phyloP scores from a whole-genome alignment of 2,113 vertebrate species.

The human (Homo sapiens) region DNA sequence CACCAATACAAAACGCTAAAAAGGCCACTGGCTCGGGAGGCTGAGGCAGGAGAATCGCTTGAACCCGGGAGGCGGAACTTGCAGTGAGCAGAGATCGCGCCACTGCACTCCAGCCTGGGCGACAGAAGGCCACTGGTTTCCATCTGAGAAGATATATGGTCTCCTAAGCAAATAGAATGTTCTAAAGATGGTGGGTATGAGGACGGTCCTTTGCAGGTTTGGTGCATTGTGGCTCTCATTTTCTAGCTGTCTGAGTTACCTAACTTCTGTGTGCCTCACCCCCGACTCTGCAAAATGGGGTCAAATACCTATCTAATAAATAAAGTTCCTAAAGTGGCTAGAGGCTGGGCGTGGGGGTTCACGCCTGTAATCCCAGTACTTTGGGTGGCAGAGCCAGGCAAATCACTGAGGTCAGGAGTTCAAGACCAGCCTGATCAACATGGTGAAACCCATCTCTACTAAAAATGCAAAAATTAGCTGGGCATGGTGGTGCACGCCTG shows the following conservation, averaged over 20 bases:
- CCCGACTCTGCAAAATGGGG: not conserved
- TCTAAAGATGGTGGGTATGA: not conserved
- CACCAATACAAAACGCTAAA: not conserved
- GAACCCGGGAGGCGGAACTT: too few species aligned
- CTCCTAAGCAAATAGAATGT: not conserved
- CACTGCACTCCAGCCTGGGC: too few species aligned
- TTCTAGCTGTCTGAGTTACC: not conserved
- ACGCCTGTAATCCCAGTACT: not conserved
- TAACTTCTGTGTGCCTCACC: not conserved
- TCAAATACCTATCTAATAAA: not conserved
- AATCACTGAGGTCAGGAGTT: not conserved
- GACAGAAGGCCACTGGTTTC: not conserved
- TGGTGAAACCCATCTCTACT: not conserved
- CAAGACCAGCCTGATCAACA: not conserved
- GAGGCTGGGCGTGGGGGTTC: not conserved
- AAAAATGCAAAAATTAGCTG: not conserved
- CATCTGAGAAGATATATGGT: not conserved
- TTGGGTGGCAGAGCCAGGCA: not conserved
- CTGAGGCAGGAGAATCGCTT: too few species aligned
- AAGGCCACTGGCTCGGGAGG: not conserved
- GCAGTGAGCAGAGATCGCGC: too few species aligned
- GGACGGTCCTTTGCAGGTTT: not conserved
- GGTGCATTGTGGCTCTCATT: not conserved
- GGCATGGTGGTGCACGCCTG: not conserved
- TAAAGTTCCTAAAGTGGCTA: constrained; percentile 15